These are phyloP conservation scores for Aldrovandia affinis DNA, from an alignment of 2,797 vertebrate species.

Conservation along the genomic window DNA sequence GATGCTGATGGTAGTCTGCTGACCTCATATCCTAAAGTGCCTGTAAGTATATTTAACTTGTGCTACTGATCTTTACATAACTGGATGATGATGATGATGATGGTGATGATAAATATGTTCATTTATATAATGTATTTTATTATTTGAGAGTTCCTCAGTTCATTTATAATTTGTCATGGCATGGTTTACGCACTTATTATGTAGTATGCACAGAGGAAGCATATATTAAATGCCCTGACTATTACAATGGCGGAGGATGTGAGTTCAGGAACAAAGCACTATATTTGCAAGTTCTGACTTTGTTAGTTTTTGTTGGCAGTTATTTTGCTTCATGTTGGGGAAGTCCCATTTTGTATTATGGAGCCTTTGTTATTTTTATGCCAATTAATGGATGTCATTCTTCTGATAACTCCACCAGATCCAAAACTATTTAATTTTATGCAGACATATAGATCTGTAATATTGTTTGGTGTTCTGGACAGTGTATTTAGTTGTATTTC, in stretches of 20 bases:
- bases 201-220: slow-evolving; percentile 1
- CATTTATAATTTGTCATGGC: background rate
- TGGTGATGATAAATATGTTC: background rate
- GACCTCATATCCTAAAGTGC: slow-evolving; percentile 49
- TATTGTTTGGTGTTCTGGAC: too few species aligned
- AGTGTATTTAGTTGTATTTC: too few species aligned
- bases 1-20: slow-evolving; percentile 57
- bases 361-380: too few species aligned
- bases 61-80: background rate
- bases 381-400: too few species aligned
- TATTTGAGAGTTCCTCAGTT: background rate
- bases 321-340: background rate
- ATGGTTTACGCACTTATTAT: background rate
- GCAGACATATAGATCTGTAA: background rate
- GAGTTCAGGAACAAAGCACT: background rate
- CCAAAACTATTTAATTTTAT: too few species aligned
- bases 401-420: too few species aligned
- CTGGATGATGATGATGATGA: background rate
- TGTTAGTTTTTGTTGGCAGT: background rate
- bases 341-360: too few species aligned
- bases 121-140: background rate
- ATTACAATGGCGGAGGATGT: background rate
- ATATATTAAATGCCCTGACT: slow-evolving; percentile 13
- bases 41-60: slow-evolving; percentile 57
- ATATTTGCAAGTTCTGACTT: background rate